Evolutionary conservation across 2,888 invertebrate genomes (phyloP), one percentile per base, ranked within the genome.

Genomic region (Liposcelis brunnea): DNA sequence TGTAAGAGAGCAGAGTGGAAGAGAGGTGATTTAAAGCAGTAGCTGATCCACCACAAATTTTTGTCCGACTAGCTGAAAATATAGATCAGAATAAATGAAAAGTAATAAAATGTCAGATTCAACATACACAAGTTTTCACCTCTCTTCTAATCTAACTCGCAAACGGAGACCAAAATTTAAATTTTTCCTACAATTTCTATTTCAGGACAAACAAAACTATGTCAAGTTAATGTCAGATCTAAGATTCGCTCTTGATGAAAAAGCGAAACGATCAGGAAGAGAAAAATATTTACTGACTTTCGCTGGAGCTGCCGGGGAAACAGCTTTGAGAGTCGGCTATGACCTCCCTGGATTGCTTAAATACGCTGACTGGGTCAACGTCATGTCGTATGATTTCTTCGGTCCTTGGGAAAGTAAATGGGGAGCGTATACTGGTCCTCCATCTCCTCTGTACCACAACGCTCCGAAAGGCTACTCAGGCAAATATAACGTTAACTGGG

Each of bases 401-500:
- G 50, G 50, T 2, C 48, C 50, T 11, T 50, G 50, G 50, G 43
- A 43, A 2, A 49, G 49, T 34, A 46, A 50, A 31, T 50, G 50
- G 50, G 50, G 50, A 2, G 50, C 50, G n/a, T 50, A 49, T 34
- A 49, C 49, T 11, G 50, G 50, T 18, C 49, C 50, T n/a, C 49
- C 49, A 1, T 40, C 50, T 1, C 50, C 50, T 2, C 42, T 50
- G 8, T 48, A 46, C 18, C 48, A 48, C 26, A 49, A 48, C 11
- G 48, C 48, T 48, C 50, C 50, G 1, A 38, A 46, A 7, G 35
- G 49, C 21, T 50, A 48, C 42, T 50, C 50, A 6, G 50, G 50
- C 2, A 50, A 50, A 36, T 48, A 48, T 2, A 50, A 50, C 33
- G 45, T 47, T 3, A 49, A 50, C 12, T 50, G 50, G 50, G 46